These are phyloP conservation scores for Perdita meconis DNA, from an alignment of 2,888 invertebrate species.

Conservation along the genomic window DNA sequence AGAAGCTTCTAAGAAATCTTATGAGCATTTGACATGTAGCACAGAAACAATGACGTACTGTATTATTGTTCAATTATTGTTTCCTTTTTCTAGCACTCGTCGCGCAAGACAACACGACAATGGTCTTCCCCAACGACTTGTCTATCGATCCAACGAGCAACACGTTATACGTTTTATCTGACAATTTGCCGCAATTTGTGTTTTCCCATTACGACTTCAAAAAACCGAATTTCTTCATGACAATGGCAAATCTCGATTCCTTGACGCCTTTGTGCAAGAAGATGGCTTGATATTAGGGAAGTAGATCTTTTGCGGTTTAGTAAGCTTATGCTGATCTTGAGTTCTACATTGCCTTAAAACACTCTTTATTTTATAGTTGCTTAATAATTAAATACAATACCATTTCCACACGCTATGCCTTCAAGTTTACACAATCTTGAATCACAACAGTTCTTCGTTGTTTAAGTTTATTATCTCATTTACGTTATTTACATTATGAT, in stretches of 20 bases:
- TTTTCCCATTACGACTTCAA: slow-evolving; percentile 60
- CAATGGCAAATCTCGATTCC: slow-evolving; percentile 64
- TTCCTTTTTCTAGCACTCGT: slow-evolving; percentile 86
- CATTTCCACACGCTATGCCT: not conserved
- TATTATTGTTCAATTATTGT: not conserved
- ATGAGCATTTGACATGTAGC: not conserved
- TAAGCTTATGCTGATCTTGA: not conserved
- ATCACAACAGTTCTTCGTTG: not conserved
- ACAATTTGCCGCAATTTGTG: slow-evolving; percentile 78
- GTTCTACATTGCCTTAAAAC: not conserved
- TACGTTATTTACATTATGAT: too few species aligned
- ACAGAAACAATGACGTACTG: not conserved
- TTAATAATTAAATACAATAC: not conserved
- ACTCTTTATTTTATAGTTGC: not conserved
- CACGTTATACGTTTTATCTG: slow-evolving; percentile 78
- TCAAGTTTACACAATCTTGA: not conserved
- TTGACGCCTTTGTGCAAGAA: slow-evolving; percentile 61
- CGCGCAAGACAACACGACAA: slow-evolving; percentile 88
- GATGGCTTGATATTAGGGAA: not conserved
- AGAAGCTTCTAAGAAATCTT: slow-evolving; percentile 30
- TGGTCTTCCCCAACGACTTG: slow-evolving; percentile 92
- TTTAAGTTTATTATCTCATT: too few species aligned
- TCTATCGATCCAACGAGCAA: slow-evolving; percentile 70
- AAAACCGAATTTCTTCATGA: slow-evolving; percentile 71
- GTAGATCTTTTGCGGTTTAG: not conserved